A percentile compares a stretch with the other conserved stretches of the same genome.
Conservation (phyloP, 2,797 vertebrate genomes). For the Megalops cyprinoides region DNA sequence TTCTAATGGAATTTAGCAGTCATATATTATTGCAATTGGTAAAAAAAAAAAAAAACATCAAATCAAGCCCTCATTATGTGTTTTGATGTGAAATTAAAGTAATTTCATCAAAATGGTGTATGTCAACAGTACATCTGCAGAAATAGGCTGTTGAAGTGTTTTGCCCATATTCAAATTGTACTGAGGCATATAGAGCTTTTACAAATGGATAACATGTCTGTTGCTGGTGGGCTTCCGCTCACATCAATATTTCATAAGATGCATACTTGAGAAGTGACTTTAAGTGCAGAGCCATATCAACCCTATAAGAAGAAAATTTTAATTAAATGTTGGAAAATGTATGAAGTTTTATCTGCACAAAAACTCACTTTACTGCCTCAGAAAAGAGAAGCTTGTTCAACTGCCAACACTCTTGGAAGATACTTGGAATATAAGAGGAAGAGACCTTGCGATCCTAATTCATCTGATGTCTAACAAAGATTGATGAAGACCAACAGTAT, state of each 20-base stretch:
- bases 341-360: background rate
- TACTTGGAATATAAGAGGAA: background rate
- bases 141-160: background rate
- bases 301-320: constrained; percentile 5
- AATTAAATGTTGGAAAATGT: constrained; percentile 2
- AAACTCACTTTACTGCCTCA: background rate
- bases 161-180: background rate
- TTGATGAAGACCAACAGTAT: too few relatives aligned
- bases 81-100: background rate
- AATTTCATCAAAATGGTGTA: background rate
- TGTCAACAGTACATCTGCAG: background rate
- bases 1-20: background rate
- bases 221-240: constrained; percentile 19
- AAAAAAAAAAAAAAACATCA: background rate
- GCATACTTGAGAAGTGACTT: background rate
- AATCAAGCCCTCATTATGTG: background rate
- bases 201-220: constrained; percentile 1
- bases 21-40: background rate
- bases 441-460: too few relatives aligned
- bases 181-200: background rate
- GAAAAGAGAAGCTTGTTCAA: background rate
- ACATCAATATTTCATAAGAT: constrained; percentile 19
- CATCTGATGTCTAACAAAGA: too few relatives aligned
- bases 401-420: background rate
- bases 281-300: background rate